Base-by-base conservation (phyloP, 2,888 invertebrate species). In the Drosophila setosimentum region DNA sequence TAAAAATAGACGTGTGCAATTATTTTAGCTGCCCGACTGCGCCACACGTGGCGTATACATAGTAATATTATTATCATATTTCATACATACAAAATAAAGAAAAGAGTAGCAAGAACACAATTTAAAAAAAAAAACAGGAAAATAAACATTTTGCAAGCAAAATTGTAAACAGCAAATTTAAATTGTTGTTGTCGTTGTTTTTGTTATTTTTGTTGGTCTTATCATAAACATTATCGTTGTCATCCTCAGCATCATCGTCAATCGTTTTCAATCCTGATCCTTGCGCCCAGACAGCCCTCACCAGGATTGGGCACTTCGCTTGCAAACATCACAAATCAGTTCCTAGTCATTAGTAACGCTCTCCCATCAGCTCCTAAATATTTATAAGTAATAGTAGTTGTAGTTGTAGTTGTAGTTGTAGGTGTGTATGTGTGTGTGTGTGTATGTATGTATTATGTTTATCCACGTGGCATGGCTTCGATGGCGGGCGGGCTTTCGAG, bases 301-400 rank as follows among this genome's bases (percentile, higher is more conserved):
- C 50, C 67, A 73, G 81, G 55, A 78, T 70, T 65, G 73, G 72
- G 77, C 89, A 82, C 83, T 87, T 87, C 69, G 72, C 89, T 85
- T 87, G 84, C 87, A 89, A 89, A 73, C 86, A 85, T 85, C 90
- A 85, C 90, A 85, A 85, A 87, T 85, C 90, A 89, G 90, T 85
- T 85, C 67, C 86, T 73, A 87, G 90, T 89, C 77, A 79, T 76
- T 84, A 85, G 70, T 84, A 82, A 82, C 83, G 85, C 80, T 73
- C 85, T 79, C 73, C 71, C 63, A 62, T 74, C 80, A 80, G 83
- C 80, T 68, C 60, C 80, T 65, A 57, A 71, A 75, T 86, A 68
- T 77, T 68, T 74, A 70, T 69, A 62, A 71, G 68, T 83, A 80
- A 67, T 78, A 75, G 71, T 77, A 77, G 75, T 77, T 37, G 58